A percentile compares a stretch with the other conserved stretches of the same genome.
These are phyloP conservation scores for Platerodrilus igneus DNA, from an alignment of 2,888 invertebrate species.

Conservation along the genomic window DNA sequence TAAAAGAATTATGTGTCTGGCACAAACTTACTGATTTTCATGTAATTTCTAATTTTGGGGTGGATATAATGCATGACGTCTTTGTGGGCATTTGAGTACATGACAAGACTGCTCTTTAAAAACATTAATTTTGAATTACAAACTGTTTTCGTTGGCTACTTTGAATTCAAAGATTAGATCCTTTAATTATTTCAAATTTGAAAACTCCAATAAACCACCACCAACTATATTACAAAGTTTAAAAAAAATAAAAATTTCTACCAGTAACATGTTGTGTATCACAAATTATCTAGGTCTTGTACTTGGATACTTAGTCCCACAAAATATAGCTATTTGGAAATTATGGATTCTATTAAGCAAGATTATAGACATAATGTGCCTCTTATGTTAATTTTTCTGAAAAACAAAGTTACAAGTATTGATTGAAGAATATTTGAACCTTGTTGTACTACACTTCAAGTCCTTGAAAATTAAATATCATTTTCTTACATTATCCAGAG, in stretches of 20 bases:
- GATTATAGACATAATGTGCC: too few species aligned
- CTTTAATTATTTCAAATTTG: constrained; percentile 12
- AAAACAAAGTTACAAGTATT: too few species aligned
- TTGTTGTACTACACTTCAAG: too few species aligned
- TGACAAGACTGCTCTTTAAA: constrained; percentile 10
- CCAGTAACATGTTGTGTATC: constrained; percentile 9
- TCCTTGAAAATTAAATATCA: too few species aligned
- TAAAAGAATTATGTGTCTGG: constrained; percentile 27
- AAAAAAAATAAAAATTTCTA: too few species aligned
- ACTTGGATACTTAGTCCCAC: constrained; percentile 22
- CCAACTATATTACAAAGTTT: constrained; percentile 16
- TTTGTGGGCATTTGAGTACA: constrained; percentile 24
- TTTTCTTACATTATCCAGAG: too few species aligned
- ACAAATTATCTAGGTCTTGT: constrained; percentile 8
- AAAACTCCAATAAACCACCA: constrained; percentile 23
- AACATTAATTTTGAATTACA: constrained; percentile 14
- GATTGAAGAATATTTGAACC: too few species aligned
- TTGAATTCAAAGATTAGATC: constrained; percentile 14
- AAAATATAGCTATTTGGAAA: too few species aligned
- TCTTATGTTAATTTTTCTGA: too few species aligned
- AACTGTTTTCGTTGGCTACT: constrained; percentile 17
- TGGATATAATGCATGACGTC: constrained; percentile 33
- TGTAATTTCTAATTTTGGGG: constrained; percentile 26
- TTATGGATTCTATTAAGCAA: too few species aligned
- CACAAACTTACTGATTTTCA: constrained; percentile 29